These are phyloP conservation scores for Artibeus jamaicensis DNA, from an alignment of 2,797 vertebrate species.

Conservation along the genomic window DNA sequence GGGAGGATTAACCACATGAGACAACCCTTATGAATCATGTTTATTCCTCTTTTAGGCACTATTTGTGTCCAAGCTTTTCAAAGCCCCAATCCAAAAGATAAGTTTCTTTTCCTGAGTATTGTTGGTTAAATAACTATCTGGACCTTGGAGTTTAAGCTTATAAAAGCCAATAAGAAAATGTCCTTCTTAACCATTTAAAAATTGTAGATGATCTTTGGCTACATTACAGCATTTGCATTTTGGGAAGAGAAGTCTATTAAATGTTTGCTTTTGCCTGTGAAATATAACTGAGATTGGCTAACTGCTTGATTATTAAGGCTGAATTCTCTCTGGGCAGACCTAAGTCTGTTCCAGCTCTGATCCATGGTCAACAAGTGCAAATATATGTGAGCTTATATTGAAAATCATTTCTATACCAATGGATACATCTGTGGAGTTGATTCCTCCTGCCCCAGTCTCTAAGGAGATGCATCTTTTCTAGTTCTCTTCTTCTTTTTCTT, in stretches of 20 bases:
- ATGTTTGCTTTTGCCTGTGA: constrained; percentile 23
- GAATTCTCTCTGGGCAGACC: constrained; percentile 7
- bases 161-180: constrained; percentile 50
- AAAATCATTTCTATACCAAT: background rate
- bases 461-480: background rate
- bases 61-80: constrained; percentile 66
- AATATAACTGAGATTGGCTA: background rate
- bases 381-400: background rate
- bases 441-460: background rate
- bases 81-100: constrained; percentile 65
- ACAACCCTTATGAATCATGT: constrained; percentile 67
- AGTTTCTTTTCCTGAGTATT: constrained; percentile 72
- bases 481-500: background rate
- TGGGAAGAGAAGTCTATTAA: constrained; percentile 49
- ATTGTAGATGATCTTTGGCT: constrained; percentile 55
- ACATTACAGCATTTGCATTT: constrained; percentile 41
- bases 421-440: background rate
- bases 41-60: constrained; percentile 72
- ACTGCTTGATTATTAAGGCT: background rate
- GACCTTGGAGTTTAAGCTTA: constrained; percentile 64
- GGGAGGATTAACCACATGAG: constrained; percentile 64
- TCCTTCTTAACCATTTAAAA: constrained; percentile 74
- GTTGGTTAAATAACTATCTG: constrained; percentile 74
- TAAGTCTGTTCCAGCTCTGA: background rate
- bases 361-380: background rate